A percentile compares a stretch with the other conserved stretches of the same genome.
phyloP scores from a whole-genome alignment of 2,888 invertebrate genomes.

The Entomobrya multifasciata region DNA sequence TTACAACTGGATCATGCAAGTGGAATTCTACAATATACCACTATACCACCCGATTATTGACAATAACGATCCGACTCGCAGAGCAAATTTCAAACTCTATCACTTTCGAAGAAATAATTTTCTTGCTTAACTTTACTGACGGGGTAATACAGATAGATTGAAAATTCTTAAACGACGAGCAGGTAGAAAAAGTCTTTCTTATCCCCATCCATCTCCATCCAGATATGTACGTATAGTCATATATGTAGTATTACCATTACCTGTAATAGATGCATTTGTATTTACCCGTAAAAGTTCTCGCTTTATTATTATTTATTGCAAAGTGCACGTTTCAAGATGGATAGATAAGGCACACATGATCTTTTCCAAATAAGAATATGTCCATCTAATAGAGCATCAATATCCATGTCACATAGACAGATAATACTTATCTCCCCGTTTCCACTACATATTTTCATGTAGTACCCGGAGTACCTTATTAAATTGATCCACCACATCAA shows the following conservation, averaged over 20 bases:
- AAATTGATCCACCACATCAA: constrained; percentile 5
- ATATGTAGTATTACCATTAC: neutral
- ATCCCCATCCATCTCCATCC: constrained; percentile 2
- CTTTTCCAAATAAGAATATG: no score
- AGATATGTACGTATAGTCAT: no score
- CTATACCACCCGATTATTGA: constrained; percentile 37
- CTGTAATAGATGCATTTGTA: neutral
- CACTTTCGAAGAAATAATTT: constrained; percentile 35
- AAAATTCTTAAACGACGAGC: no score
- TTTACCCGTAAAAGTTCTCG: neutral
- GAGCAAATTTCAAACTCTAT: constrained; percentile 42
- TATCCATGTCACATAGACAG: neutral
- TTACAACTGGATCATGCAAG: constrained; percentile 23
- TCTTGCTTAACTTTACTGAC: constrained; percentile 6
- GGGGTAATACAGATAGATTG: constrained; percentile 3
- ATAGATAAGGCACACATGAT: no score
- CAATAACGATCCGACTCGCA: constrained; percentile 51
- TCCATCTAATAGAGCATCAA: neutral
- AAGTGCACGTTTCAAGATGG: neutral
- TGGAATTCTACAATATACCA: neutral
- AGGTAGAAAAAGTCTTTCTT: no score
- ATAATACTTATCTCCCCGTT: constrained; percentile 4
- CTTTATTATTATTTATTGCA: constrained; percentile 25
- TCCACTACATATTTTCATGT: neutral
- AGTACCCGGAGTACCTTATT: constrained; percentile 11